Evolutionary conservation across 2,113 vertebrate genomes (phyloP).

Genomic region (Odontophorus gujanensis): DNA sequence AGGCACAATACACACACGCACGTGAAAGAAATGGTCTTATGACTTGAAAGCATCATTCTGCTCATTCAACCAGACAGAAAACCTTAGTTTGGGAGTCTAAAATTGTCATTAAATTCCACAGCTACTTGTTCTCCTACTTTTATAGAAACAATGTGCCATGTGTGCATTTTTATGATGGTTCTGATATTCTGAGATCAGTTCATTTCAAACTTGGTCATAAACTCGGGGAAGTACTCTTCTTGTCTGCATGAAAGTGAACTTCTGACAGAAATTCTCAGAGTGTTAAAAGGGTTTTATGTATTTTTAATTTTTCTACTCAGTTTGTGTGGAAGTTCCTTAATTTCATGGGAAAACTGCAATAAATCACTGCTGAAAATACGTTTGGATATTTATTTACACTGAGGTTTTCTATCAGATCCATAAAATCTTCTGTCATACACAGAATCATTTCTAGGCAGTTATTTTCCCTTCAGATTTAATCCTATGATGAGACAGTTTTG

Average conservation of each 20-base stretch:
- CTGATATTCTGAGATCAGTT: neutral
- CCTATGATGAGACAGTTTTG: neutral
- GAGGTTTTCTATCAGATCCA: conserved; percentile 20
- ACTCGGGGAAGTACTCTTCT: neutral
- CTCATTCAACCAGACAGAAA: neutral
- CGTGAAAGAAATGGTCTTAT: neutral
- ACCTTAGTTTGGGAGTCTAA: neutral
- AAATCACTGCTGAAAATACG: neutral
- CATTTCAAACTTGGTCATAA: neutral
- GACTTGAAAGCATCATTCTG: neutral
- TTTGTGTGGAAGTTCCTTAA: neutral
- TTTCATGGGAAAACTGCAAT: neutral
- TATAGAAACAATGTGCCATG: neutral
- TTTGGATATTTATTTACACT: conserved; percentile 11
- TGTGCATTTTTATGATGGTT: neutral
- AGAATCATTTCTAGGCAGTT: conserved; percentile 14
- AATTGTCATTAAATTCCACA: neutral
- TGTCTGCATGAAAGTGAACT: neutral
- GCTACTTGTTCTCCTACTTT: neutral
- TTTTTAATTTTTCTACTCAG: neutral
- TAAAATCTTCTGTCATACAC: neutral
- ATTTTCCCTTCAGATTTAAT: conserved; percentile 21
- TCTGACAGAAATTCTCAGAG: neutral
- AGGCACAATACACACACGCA: neutral
- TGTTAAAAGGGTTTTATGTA: neutral